Base-by-base conservation (phyloP, 1,140 invertebrate genomes). In the Leguminivora glycinivorella region DNA sequence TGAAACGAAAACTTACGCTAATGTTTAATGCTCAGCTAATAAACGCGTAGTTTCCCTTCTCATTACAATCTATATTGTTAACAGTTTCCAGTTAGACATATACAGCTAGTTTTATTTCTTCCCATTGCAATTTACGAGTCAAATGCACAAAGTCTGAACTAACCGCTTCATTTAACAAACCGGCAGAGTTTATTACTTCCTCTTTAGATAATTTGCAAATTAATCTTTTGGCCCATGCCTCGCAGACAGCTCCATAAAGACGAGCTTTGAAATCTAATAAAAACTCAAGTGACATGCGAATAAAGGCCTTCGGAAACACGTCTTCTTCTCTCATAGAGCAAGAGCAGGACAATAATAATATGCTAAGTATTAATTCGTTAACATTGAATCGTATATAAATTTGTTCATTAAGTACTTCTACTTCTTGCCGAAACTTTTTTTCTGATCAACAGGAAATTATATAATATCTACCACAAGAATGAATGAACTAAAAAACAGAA, bases 251-350 rank as follows among this genome's bases (percentile, higher is more conserved):
- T 6, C 26, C 26, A 63, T 31, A 63, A 63, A 63, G 58, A 29
- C 58, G 58, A 12, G 56, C 22, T 63, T 63, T 63, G 58, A 29
- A 29, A 63, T 31, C 25, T 34, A 63, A 63, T 63, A 63, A 63
- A 63, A 63, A 63, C 25, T 63, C 14, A 29, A 63, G 58, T 63
- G 58, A 29, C 58, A 63, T 63, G 26, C 58, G 58, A 63, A 63
- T 63, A 63, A 63, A 63, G 58, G 25, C 7, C 58, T 26, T 52
- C 58, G 58, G 25, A 29, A 63, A 31, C 58, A 17, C n/a, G n/a
- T 31, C 31, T 25, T 17, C 58, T 34, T 31, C 17, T 6, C 47
- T 22, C 7, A 22, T 52, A n/a, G n/a, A n/a, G n/a, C n/a, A n/a
- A n/a, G n/a, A n/a, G n/a, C n/a, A n/a, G n/a, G n/a, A n/a, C n/a